Conservation (phyloP, 2,797 vertebrate genomes). For the Tarsius wallacei region DNA sequence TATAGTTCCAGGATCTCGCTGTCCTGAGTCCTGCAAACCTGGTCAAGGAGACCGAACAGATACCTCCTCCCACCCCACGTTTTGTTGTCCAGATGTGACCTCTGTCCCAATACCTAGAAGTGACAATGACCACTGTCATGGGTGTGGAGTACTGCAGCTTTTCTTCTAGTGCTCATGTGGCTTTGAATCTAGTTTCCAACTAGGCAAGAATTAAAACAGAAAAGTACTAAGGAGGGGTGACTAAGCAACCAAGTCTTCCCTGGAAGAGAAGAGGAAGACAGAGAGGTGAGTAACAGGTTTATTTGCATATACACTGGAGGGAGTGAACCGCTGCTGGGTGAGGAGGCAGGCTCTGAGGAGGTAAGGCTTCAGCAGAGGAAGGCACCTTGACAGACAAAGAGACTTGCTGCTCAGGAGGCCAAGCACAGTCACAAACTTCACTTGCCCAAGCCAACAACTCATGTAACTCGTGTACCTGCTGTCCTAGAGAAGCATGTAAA, state of each 20-base stretch:
- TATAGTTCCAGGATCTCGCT: neutral
- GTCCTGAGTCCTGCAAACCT: neutral
- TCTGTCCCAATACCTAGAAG: slow-evolving; percentile 49
- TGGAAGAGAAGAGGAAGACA: slow-evolving; percentile 81
- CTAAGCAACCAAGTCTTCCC: slow-evolving; percentile 78
- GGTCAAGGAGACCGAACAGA: neutral
- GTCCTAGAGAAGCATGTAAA: slow-evolving; percentile 62
- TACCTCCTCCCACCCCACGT: neutral
- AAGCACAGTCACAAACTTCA: slow-evolving; percentile 76
- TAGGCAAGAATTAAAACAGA: slow-evolving; percentile 66
- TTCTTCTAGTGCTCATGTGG: slow-evolving; percentile 50
- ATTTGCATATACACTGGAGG: slow-evolving; percentile 83
- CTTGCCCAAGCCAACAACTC: slow-evolving; percentile 72
- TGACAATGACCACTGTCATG: neutral
- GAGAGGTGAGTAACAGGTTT: slow-evolving; percentile 83
- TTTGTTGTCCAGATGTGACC: slow-evolving; percentile 38
- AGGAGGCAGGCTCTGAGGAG: slow-evolving; percentile 69
- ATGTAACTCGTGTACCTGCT: slow-evolving; percentile 69
- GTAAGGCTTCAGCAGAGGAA: slow-evolving; percentile 86
- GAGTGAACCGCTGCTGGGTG: slow-evolving; percentile 63
- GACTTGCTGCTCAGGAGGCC: slow-evolving; percentile 49
- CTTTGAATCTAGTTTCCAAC: slow-evolving; percentile 65
- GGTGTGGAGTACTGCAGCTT: neutral
- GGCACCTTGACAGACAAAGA: slow-evolving; percentile 80
- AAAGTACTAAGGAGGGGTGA: slow-evolving; percentile 66